phyloP scores from a whole-genome alignment of 2,888 invertebrate genomes.

The Oeneis ivallda region DNA sequence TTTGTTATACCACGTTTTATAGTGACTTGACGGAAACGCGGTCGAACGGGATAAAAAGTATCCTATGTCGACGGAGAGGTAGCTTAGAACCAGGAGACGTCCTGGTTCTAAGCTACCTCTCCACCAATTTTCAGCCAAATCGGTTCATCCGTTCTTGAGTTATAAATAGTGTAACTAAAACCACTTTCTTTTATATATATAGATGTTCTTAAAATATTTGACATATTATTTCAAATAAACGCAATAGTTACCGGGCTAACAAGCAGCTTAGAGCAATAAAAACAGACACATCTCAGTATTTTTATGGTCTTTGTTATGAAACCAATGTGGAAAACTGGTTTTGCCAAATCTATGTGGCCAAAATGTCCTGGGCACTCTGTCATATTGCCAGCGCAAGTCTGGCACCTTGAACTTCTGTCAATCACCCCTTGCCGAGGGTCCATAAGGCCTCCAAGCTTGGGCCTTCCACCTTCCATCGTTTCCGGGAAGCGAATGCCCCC shows the following conservation, averaged over 20 bases:
- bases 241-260: constrained; percentile 92
- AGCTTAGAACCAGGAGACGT: no score
- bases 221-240: neutral
- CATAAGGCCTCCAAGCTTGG: constrained; percentile 99
- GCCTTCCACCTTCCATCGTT: constrained; percentile 98
- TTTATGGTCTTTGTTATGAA: constrained; percentile 99
- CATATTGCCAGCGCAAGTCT: constrained; percentile 98
- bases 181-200: no score
- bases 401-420: constrained; percentile 95
- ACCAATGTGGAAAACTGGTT: constrained; percentile 99
- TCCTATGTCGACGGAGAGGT: no score
- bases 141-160: no score
- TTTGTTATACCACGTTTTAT: no score
- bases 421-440: constrained; percentile 99
- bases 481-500: constrained; percentile 98
- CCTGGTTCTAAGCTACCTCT: no score
- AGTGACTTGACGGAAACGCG: no score
- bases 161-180: no score
- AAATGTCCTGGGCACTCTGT: constrained; percentile 99
- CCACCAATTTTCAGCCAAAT: no score
- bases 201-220: no score
- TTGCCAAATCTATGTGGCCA: constrained; percentile 98
- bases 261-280: constrained; percentile 98
- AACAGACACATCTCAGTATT: constrained; percentile 98
- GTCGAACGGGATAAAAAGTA: no score